Percentiles rank a stretch among this genome's conserved stretches.
Evolutionary conservation across 2,888 invertebrate species (phyloP).

Genomic region (Acleris laterana): DNA sequence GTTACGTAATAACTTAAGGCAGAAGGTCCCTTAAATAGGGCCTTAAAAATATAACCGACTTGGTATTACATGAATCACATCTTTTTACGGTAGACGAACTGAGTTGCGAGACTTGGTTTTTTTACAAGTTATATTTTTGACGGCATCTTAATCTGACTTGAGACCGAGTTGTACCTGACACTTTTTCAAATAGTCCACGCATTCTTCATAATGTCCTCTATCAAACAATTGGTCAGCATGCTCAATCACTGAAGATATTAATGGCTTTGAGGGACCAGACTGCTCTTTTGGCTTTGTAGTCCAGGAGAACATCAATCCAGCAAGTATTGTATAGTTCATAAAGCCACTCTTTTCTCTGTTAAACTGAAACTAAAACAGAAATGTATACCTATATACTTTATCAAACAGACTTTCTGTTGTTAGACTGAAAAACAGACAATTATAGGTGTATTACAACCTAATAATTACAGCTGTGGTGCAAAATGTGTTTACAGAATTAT

Average conservation of each 20-base stretch:
- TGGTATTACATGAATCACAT: no score
- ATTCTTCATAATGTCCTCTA: slow-evolving; percentile 86
- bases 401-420: neutral
- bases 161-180: slow-evolving; percentile 80
- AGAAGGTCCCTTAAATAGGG: no score
- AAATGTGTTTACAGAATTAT: no score
- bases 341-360: neutral
- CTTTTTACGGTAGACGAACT: no score
- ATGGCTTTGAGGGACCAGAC: slow-evolving; percentile 46
- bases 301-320: slow-evolving; percentile 21
- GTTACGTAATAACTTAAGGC: no score
- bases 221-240: slow-evolving; percentile 88
- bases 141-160: no score
- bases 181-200: slow-evolving; percentile 84
- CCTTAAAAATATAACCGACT: no score
- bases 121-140: no score
- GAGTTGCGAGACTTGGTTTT: no score
- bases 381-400: neutral
- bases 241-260: slow-evolving; percentile 67
- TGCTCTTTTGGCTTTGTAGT: slow-evolving; percentile 46
- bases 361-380: slow-evolving; percentile 17
- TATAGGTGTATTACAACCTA: no score
- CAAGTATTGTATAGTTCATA: slow-evolving; percentile 17
- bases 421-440: neutral
- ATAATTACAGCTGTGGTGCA: no score